Evolutionary conservation across 2,113 vertebrate genomes (phyloP).

Genomic region (Garra rufa): DNA sequence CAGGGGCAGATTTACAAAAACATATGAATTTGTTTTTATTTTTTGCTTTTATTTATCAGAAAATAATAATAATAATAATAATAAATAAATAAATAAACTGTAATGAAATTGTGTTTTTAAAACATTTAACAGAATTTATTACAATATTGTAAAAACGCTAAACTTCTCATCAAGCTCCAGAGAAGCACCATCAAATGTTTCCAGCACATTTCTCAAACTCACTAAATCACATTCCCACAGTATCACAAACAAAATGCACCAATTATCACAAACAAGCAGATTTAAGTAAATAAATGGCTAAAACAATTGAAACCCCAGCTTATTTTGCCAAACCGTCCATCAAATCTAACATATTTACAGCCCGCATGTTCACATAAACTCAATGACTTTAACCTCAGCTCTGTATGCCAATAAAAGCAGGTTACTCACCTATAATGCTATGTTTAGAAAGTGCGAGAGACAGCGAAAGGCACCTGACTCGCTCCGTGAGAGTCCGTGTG

Average conservation of each 20-base stretch:
- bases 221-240: neutral
- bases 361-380: neutral
- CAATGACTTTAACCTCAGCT: neutral
- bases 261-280: neutral
- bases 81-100: neutral
- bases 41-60: no score
- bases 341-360: neutral
- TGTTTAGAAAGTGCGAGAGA: slow-evolving; percentile 37
- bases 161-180: neutral
- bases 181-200: neutral
- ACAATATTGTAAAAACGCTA: neutral
- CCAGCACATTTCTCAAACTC: neutral
- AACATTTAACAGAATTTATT: no score
- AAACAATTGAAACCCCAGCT: neutral
- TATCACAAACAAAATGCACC: slow-evolving; percentile 37
- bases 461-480: slow-evolving; percentile 61
- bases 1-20: neutral
- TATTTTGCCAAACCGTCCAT: neutral
- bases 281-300: neutral
- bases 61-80: no score
- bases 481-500: slow-evolving; percentile 63
- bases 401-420: neutral
- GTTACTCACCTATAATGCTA: slow-evolving; percentile 13
- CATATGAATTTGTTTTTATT: neutral
- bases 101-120: no score